These are phyloP conservation scores for Sturnira hondurensis DNA, from an alignment of 2,113 vertebrate genomes.

Conservation along the genomic window DNA sequence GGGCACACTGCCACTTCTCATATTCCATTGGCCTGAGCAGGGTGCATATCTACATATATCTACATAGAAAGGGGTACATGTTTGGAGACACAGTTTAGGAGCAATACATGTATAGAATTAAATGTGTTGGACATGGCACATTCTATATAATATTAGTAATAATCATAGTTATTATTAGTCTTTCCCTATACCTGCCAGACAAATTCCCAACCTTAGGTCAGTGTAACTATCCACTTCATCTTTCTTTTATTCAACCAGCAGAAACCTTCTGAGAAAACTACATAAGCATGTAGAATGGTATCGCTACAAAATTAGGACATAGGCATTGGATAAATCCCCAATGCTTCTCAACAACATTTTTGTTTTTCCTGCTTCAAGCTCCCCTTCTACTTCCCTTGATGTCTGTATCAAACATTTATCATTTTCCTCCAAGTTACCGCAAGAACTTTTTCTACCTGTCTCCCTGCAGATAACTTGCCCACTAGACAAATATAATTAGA, in stretches of 20 bases:
- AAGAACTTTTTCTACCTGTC: not conserved
- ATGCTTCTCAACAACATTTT: not conserved
- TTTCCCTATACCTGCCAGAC: not conserved
- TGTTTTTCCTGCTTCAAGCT: not conserved
- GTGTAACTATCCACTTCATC: not conserved
- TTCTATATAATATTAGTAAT: not conserved
- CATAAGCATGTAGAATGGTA: not conserved
- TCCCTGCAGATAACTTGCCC: not conserved
- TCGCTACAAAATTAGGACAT: not conserved
- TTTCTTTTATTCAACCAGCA: not conserved
- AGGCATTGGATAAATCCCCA: not conserved
- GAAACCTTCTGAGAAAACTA: not conserved
- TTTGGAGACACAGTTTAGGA: not conserved
- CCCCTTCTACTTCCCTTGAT: not conserved
- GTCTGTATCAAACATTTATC: not conserved
- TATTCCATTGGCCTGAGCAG: not conserved
- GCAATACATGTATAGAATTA: not conserved
- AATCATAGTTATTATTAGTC: not conserved
- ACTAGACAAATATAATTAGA: not conserved
- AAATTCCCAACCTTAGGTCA: not conserved
- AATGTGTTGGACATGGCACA: not conserved
- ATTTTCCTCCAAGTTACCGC: not conserved
- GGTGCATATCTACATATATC: not conserved
- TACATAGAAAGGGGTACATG: not conserved
- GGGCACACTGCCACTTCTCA: not conserved